These are phyloP conservation scores for Ibidorhyncha struthersii DNA, from an alignment of 2,113 vertebrate genomes.

Conservation along the genomic window DNA sequence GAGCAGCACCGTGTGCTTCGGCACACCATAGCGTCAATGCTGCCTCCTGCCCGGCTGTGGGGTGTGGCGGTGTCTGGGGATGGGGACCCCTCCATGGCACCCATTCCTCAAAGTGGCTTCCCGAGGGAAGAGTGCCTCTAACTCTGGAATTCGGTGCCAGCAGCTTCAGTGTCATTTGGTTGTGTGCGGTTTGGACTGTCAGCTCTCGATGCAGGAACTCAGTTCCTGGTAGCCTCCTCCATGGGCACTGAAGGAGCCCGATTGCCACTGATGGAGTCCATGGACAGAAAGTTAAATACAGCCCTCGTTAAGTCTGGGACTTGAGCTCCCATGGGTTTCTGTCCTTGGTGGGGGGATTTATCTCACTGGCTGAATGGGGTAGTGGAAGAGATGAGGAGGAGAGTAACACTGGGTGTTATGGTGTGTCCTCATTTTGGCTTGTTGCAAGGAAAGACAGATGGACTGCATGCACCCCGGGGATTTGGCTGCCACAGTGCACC, in stretches of 20 bases:
- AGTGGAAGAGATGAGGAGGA: background rate
- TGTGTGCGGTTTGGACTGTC: background rate
- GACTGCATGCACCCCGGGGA: background rate
- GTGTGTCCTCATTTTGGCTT: background rate
- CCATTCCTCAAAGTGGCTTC: accelerated
- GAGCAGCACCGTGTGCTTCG: accelerated
- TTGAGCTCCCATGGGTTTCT: background rate
- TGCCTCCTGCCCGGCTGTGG: background rate
- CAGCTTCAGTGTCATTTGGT: background rate
- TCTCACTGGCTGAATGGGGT: background rate
- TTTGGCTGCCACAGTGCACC: background rate
- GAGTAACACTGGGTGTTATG: background rate
- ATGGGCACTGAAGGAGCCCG: accelerated
- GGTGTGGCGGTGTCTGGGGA: background rate
- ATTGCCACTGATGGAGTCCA: background rate
- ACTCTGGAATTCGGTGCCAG: background rate
- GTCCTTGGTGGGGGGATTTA: background rate
- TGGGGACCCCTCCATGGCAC: background rate
- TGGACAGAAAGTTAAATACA: background rate
- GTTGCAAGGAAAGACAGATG: background rate
- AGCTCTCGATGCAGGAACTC: accelerated
- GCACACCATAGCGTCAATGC: accelerated
- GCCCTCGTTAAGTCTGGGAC: background rate
- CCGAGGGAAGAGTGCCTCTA: background rate
- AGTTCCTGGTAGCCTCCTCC: background rate